Conservation (phyloP, 2,797 vertebrate genomes). For the Characodon lateralis region DNA sequence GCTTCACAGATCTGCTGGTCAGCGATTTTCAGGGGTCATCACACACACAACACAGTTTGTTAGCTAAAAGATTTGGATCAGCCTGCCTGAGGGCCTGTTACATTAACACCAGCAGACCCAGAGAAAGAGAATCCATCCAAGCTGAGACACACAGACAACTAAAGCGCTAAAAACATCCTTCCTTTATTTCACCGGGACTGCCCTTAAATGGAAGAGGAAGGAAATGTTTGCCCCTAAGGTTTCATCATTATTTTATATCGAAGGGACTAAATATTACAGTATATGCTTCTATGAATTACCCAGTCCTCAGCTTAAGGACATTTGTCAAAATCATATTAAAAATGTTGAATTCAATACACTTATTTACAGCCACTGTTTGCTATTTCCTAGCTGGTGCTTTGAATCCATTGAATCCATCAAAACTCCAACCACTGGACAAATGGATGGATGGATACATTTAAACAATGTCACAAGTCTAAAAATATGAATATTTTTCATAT, state of each 20-base stretch:
- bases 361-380: background rate
- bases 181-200: background rate
- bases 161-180: constrained; percentile 27
- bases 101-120: constrained; percentile 12
- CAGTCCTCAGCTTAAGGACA: background rate
- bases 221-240: background rate
- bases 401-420: background rate
- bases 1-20: constrained; percentile 58
- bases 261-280: background rate
- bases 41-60: constrained; percentile 49
- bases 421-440: background rate
- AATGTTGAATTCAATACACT: background rate
- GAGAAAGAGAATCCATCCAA: constrained; percentile 16
- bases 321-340: background rate
- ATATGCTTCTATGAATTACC: constrained; percentile 6
- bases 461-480: background rate
- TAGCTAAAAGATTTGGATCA: constrained; percentile 52
- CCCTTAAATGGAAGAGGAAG: background rate
- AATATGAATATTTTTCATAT: background rate
- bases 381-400: background rate
- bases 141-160: constrained; percentile 21
- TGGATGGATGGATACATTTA: background rate
- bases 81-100: constrained; percentile 12
- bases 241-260: background rate
- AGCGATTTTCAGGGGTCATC: constrained; percentile 63